These are phyloP conservation scores for Cacoxenus indagator DNA, from an alignment of 2,888 invertebrate genomes.

Conservation along the genomic window DNA sequence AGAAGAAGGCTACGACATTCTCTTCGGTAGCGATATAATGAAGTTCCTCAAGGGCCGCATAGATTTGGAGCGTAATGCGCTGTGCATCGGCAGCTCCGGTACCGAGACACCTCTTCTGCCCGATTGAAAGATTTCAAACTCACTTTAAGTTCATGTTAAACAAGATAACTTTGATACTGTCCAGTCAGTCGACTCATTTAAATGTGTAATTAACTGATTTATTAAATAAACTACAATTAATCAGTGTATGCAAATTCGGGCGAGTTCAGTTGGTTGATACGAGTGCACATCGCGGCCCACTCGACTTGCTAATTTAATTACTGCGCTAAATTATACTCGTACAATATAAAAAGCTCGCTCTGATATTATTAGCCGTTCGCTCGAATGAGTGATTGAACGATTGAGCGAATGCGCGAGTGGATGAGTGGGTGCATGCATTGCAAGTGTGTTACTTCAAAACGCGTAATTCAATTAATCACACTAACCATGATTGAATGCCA, in stretches of 20 bases:
- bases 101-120: conserved; percentile 86
- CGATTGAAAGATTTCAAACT: no score
- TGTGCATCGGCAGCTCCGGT: conserved; percentile 91
- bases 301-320: not conserved
- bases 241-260: not conserved
- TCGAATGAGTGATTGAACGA: not conserved
- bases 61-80: conserved; percentile 85
- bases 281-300: not conserved
- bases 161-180: not conserved
- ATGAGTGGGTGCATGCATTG: not conserved
- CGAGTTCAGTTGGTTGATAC: not conserved
- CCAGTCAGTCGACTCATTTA: not conserved
- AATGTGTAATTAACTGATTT: conserved; percentile 9
- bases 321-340: not conserved
- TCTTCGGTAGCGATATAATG: conserved; percentile 94
- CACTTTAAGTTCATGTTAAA: not conserved
- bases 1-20: conserved; percentile 96
- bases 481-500: conserved; percentile 9
- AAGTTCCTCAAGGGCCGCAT: conserved; percentile 95
- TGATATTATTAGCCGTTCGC: not conserved
- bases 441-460: not conserved
- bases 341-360: not conserved
- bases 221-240: conserved; percentile 15
- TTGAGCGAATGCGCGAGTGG: not conserved
- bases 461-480: conserved; percentile 9